Conservation (phyloP, 2,888 invertebrate species). For the Dolichomitus sp. region DNA sequence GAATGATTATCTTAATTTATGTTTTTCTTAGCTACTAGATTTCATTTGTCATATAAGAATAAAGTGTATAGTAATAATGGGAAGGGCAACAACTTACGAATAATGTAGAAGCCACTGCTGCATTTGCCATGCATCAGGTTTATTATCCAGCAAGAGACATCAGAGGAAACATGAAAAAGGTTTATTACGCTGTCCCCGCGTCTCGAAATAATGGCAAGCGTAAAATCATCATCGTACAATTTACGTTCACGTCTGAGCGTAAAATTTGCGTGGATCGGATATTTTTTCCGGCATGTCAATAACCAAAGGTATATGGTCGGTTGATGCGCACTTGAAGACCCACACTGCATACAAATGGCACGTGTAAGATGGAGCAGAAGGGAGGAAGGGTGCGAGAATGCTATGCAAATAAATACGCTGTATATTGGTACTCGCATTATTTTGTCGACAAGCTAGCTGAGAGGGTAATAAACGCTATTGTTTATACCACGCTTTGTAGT, state of each 20-base stretch:
- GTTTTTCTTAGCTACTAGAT: no score
- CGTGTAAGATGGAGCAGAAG: slow-evolving; percentile 50
- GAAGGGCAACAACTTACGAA: not conserved
- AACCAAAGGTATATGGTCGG: slow-evolving; percentile 37
- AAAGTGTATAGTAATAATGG: not conserved
- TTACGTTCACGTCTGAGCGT: slow-evolving; percentile 18
- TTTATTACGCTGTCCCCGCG: slow-evolving; percentile 13
- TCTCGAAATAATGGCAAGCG: slow-evolving; percentile 20
- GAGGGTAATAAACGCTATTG: slow-evolving; percentile 71
- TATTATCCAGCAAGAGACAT: not conserved
- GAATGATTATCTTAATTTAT: no score
- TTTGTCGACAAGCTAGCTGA: slow-evolving; percentile 62
- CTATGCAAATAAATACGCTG: slow-evolving; percentile 61
- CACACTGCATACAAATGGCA: slow-evolving; percentile 62
- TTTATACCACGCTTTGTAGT: slow-evolving; percentile 70
- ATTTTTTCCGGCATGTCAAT: slow-evolving; percentile 52
- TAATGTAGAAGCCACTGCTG: not conserved
- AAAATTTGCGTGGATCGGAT: slow-evolving; percentile 43
- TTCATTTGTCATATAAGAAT: not conserved
- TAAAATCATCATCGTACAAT: slow-evolving; percentile 18
- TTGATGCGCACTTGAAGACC: slow-evolving; percentile 47
- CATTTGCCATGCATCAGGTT: not conserved
- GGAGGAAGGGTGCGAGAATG: slow-evolving; percentile 28
- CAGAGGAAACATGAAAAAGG: not conserved
- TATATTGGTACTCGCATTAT: slow-evolving; percentile 60